phyloP scores from a whole-genome alignment of 1,140 invertebrate species.

The Amphibalanus amphitrite region DNA sequence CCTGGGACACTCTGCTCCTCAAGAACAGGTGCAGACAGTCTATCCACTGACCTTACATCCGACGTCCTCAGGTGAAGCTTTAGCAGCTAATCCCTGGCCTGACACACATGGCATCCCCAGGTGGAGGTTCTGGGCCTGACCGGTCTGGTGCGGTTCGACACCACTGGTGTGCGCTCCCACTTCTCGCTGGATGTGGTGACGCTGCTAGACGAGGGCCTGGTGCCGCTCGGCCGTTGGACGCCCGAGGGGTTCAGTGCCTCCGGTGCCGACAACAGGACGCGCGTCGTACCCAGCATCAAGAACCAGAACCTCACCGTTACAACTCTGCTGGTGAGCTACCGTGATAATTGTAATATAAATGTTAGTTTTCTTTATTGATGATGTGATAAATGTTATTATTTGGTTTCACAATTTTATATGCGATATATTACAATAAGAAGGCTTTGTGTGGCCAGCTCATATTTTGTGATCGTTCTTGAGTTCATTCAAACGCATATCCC shows the following conservation, averaged over 20 bases:
- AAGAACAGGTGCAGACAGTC: too few species aligned
- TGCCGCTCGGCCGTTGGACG: neutral
- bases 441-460: too few species aligned
- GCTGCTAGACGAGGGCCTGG: slow-evolving; percentile 39
- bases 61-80: too few species aligned
- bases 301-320: slow-evolving; percentile 1
- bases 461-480: too few species aligned
- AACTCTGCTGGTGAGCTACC: neutral
- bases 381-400: too few species aligned
- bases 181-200: slow-evolving; percentile 79
- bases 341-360: too few species aligned
- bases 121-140: slow-evolving; percentile 80
- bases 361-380: neutral
- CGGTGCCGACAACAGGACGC: neutral
- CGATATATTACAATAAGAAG: too few species aligned
- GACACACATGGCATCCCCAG: slow-evolving; percentile 28
- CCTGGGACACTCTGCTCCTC: too few species aligned
- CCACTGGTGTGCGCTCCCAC: slow-evolving; percentile 75
- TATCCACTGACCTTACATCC: too few species aligned
- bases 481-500: too few species aligned
- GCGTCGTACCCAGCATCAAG: neutral
- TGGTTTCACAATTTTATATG: too few species aligned
- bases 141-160: slow-evolving; percentile 82
- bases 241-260: neutral
- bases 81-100: too few species aligned